Evolutionary conservation across 2,888 invertebrate species (phyloP).

Genomic region (Silvanus unidentatus): DNA sequence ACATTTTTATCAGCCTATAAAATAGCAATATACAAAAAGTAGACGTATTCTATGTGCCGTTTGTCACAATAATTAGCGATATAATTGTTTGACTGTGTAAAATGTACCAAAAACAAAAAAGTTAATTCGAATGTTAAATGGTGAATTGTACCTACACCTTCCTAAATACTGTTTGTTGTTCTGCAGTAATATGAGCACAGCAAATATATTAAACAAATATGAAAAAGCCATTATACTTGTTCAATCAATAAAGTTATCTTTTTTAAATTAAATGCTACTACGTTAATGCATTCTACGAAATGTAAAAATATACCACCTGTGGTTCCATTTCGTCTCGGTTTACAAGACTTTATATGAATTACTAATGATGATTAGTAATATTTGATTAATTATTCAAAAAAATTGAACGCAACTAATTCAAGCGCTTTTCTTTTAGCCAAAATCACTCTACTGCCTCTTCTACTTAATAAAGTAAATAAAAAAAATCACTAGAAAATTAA

Average conservation of each 20-base stretch:
- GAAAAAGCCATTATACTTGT: too few species aligned
- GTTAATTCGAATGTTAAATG: conserved; percentile 5
- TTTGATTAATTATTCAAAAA: too few species aligned
- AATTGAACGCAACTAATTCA: not conserved
- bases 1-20: too few species aligned
- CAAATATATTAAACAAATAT: too few species aligned
- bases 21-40: too few species aligned
- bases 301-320: conserved; percentile 6
- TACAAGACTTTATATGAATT: not conserved
- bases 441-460: too few species aligned
- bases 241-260: too few species aligned
- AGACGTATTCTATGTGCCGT: too few species aligned
- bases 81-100: conserved; percentile 9
- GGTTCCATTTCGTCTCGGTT: not conserved
- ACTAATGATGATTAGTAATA: too few species aligned
- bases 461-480: conserved; percentile 2
- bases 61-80: not conserved
- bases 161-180: too few species aligned
- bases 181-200: too few species aligned
- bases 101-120: not conserved
- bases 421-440: not conserved
- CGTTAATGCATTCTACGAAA: conserved; percentile 11
- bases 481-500: conserved; percentile 7
- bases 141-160: too few species aligned
- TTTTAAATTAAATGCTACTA: conserved; percentile 12